These are phyloP conservation scores for Oikopleura albicans DNA, from an alignment of 23 tunicate genomes.

Conservation along the genomic window DNA sequence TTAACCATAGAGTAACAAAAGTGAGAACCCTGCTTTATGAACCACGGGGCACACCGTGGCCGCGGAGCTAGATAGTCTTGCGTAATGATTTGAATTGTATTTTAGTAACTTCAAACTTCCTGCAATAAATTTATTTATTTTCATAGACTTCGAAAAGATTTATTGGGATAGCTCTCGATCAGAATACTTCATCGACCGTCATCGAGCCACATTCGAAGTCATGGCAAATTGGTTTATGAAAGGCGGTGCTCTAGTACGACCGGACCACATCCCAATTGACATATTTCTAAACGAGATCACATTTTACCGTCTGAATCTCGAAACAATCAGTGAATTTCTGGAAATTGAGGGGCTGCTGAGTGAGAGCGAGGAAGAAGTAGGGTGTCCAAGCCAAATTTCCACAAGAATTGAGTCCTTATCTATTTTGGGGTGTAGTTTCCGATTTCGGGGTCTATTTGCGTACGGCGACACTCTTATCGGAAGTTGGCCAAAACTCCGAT, in stretches of 20 bases:
- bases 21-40: no score
- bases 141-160: slow-evolving; percentile 20
- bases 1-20: background rate
- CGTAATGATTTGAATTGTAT: no score
- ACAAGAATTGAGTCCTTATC: no score
- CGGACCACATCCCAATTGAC: slow-evolving; percentile 74
- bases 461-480: no score
- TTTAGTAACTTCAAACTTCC: no score
- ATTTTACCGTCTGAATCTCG: slow-evolving; percentile 40
- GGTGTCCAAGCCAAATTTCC: no score
- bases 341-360: slow-evolving; percentile 42
- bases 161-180: slow-evolving; percentile 33
- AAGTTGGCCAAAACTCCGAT: no score
- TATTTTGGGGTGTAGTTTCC: no score
- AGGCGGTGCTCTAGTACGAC: slow-evolving; percentile 42
- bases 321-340: slow-evolving; percentile 38
- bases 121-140: background rate
- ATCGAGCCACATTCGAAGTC: slow-evolving; percentile 45
- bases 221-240: slow-evolving; percentile 15
- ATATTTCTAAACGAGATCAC: slow-evolving; percentile 63
- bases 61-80: no score
- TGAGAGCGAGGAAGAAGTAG: slow-evolving; percentile 19
- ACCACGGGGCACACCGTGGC: no score
- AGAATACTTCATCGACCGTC: slow-evolving; percentile 71
- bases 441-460: no score